Percentiles rank a stretch among this genome's conserved stretches.
These are phyloP conservation scores for Tenthredo scrophulariae DNA, from an alignment of 2,888 invertebrate species.

Conservation along the genomic window DNA sequence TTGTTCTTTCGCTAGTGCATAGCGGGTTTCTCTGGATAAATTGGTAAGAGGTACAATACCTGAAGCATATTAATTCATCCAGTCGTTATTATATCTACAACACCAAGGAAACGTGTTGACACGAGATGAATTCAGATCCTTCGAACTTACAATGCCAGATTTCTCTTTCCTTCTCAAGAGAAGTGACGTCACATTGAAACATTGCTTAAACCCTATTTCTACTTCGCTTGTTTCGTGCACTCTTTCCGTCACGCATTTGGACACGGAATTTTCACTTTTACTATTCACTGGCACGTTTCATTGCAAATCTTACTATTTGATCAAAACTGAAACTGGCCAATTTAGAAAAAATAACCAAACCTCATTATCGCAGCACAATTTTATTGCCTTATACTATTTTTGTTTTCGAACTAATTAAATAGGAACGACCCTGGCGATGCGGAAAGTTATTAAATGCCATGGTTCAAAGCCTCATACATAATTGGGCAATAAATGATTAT, in stretches of 20 bases:
- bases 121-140: slow-evolving; percentile 41
- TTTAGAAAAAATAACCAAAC: neutral
- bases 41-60: neutral
- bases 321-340: neutral
- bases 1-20: neutral
- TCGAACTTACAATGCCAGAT: slow-evolving; percentile 43
- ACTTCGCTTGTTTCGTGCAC: slow-evolving; percentile 47
- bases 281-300: slow-evolving; percentile 48
- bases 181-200: slow-evolving; percentile 40
- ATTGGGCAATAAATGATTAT: slow-evolving; percentile 43
- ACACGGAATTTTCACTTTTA: slow-evolving; percentile 52
- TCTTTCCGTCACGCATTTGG: slow-evolving; percentile 45
- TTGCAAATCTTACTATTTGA: slow-evolving; percentile 22
- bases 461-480: slow-evolving; percentile 30
- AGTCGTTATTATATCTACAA: neutral
- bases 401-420: slow-evolving; percentile 39
- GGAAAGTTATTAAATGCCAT: slow-evolving; percentile 40
- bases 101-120: slow-evolving; percentile 16
- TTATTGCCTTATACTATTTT: neutral
- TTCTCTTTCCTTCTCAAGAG: slow-evolving; percentile 47
- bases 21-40: neutral
- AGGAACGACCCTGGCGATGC: slow-evolving; percentile 35
- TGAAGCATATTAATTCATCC: neutral
- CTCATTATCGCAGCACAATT: neutral
- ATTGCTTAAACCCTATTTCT: slow-evolving; percentile 47